Percentiles rank a stretch among this genome's conserved stretches.
These are phyloP conservation scores for Papilio polytes DNA, from an alignment of 1,140 invertebrate species.

Conservation along the genomic window DNA sequence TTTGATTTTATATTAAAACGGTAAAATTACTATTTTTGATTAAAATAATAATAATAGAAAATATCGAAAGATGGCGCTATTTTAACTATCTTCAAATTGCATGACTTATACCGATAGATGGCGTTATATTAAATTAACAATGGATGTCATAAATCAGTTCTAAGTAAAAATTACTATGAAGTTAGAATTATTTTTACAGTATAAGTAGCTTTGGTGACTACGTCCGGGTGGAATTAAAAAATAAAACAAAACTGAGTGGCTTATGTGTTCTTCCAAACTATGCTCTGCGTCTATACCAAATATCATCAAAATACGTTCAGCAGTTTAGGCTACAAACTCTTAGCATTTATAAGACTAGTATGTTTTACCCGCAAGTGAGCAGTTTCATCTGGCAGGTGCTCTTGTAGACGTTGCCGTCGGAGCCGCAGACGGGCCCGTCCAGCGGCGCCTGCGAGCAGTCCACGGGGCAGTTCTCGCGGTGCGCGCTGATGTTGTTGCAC, in stretches of 20 bases:
- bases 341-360: too few species aligned
- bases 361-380: constrained; percentile 94
- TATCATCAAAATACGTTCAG: too few species aligned
- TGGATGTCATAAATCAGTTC: not conserved
- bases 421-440: constrained; percentile 95
- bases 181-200: not conserved
- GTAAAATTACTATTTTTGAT: not conserved
- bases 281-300: too few species aligned
- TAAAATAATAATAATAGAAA: not conserved
- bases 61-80: not conserved
- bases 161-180: too few species aligned
- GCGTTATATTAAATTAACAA: not conserved
- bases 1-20: too few species aligned
- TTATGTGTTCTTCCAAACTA: too few species aligned
- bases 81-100: not conserved
- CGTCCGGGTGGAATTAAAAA: too few species aligned
- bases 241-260: too few species aligned
- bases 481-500: constrained; percentile 94
- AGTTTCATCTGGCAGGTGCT: constrained; percentile 97
- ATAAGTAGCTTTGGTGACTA: too few species aligned
- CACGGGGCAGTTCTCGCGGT: constrained; percentile 94
- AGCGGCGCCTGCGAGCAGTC: constrained; percentile 92
- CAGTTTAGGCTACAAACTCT: too few species aligned
- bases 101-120: not conserved
- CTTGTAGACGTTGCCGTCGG: constrained; percentile 96